A percentile compares a stretch with the other conserved stretches of the same genome.
These are phyloP conservation scores for Leucosticte australis DNA, from an alignment of 2,113 vertebrate genomes.

Conservation along the genomic window DNA sequence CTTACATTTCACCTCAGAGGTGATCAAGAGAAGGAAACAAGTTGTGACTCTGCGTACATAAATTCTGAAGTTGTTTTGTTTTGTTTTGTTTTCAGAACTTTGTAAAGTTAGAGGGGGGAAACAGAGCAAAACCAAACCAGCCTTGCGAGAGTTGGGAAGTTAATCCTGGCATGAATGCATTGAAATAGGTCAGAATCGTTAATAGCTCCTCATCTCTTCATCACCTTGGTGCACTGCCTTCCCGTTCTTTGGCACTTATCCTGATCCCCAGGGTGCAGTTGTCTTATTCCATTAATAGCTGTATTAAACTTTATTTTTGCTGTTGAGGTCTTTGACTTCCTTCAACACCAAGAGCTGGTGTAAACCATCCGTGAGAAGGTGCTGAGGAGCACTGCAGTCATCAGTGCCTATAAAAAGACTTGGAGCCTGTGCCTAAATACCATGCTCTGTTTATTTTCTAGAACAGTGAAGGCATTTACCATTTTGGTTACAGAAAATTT, in stretches of 20 bases:
- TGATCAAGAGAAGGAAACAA: neutral
- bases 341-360: neutral
- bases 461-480: neutral
- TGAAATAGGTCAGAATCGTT: neutral
- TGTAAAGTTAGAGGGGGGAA: neutral
- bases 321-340: neutral
- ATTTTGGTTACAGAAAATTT: neutral
- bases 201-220: neutral
- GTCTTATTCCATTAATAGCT: neutral
- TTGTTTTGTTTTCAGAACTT: neutral
- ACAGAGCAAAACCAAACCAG: neutral
- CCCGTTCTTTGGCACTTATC: neutral
- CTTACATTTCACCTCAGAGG: neutral
- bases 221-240: neutral
- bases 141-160: neutral
- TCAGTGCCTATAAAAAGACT: neutral
- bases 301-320: neutral
- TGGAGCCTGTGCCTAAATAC: neutral
- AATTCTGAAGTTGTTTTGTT: neutral
- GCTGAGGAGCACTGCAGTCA: neutral
- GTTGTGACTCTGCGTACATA: neutral
- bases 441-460: conserved; percentile 28
- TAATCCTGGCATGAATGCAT: neutral
- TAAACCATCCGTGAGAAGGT: conserved; percentile 6
- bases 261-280: neutral